Base-by-base conservation (phyloP, 2,888 invertebrate genomes). In the Drosophila infuscata region DNA sequence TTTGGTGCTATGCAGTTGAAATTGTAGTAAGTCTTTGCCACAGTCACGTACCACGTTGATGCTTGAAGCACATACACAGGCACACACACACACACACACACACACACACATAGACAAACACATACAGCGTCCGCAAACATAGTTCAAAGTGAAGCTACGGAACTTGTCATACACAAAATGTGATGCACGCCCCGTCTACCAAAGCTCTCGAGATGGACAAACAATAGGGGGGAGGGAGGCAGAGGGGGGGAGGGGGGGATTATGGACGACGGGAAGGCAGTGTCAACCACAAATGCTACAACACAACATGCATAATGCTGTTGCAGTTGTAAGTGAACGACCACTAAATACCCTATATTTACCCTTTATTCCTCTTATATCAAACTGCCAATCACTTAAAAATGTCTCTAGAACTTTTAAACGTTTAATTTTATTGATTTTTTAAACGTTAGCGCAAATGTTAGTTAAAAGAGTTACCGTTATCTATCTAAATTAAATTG, bases 101-200 rank as follows among this genome's bases (percentile, higher is more conserved):
- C 33, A n/a, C 12, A 61, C 51, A 71, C 4, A 46, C 36, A 43
- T 35, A 38, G 25, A 49, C 43, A 59, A 36, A 73, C 61, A 25
- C n/a, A 56, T 29, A 52, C 12, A 30, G 41, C 17, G 32, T 43
- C 32, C 38, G 56, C 48, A 74, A 74, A 75, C 76, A 57, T 80
- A 67, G 78, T 75, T 80, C 68, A 81, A 77, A 78, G 82, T 64
- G 82, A 74, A 66, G 74, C 69, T 56, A 53, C 32, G 69, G 29
- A 70, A 65, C 82, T 70, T 80, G 79, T 78, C 79, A 67, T 61
- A 81, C 79, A 78, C 71, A 69, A 64, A 66, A 81, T 81, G 75
- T 64, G 52, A 65, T 68, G 46, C 81, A 66, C 82, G 70, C 78
- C 82, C 68, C 41, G 53, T 43, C 57, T 25, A 35, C 46, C 36